A percentile compares a stretch with the other conserved stretches of the same genome.
phyloP scores from a whole-genome alignment of 2,113 vertebrate genomes.

The Sphyrna mokarran region DNA sequence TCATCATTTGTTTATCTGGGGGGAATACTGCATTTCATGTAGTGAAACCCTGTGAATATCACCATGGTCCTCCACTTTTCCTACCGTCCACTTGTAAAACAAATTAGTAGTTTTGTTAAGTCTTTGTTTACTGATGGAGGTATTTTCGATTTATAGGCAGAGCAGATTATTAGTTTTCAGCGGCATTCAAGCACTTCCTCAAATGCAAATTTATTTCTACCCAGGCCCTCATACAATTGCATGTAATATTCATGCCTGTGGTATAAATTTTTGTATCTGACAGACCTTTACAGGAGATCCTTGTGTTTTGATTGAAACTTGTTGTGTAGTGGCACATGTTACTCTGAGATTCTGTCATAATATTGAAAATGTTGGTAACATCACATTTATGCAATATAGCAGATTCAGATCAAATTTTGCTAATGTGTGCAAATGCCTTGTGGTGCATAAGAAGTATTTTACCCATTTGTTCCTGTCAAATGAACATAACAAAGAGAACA shows the following conservation, averaged over 20 bases:
- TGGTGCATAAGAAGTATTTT: background rate
- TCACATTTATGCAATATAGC: background rate
- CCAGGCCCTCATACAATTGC: background rate
- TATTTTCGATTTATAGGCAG: background rate
- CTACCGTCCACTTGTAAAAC: background rate
- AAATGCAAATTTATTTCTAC: background rate
- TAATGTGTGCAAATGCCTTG: background rate
- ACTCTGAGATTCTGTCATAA: background rate
- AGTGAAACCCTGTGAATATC: background rate
- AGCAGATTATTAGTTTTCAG: background rate
- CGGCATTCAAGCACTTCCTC: background rate
- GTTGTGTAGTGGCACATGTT: background rate
- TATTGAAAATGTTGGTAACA: background rate
- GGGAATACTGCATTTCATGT: background rate
- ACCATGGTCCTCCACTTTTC: background rate
- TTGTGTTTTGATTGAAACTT: background rate
- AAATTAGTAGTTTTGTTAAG: background rate
- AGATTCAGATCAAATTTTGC: background rate
- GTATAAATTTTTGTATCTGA: background rate
- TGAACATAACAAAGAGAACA: background rate
- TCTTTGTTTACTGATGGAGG: background rate
- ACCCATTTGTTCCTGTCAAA: background rate
- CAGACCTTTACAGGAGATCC: background rate
- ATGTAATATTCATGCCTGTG: background rate
- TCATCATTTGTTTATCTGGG: background rate